Evolutionary conservation across 2,797 vertebrate genomes (phyloP).

Genomic region (Triplophysa bombifrons): DNA sequence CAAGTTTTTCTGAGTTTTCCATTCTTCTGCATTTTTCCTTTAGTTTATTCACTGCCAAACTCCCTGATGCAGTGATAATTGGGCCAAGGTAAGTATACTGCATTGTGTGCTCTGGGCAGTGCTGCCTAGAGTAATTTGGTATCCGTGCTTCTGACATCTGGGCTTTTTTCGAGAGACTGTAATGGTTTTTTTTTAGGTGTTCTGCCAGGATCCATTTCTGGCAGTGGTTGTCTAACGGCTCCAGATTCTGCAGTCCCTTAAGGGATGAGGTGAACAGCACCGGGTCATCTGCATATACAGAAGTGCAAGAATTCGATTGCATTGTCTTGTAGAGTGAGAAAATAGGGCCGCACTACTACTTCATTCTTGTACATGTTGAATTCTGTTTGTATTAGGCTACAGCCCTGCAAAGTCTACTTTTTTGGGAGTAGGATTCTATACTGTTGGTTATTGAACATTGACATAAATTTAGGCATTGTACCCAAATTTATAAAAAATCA

Average conservation of each 20-base stretch:
- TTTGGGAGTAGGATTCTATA: too few relatives aligned
- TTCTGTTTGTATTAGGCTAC: not conserved
- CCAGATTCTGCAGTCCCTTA: not conserved
- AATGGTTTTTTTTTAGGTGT: not conserved
- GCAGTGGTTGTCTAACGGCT: not conserved
- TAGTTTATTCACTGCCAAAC: not conserved
- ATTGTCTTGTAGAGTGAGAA: not conserved
- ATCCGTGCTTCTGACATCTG: slow-evolving; percentile 2
- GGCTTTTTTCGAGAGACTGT: not conserved
- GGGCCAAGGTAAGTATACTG: not conserved
- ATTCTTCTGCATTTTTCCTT: not conserved
- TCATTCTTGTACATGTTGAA: not conserved
- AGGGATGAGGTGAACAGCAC: not conserved
- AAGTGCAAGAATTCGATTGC: not conserved
- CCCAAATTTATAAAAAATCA: too few relatives aligned
- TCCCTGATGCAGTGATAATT: slow-evolving; percentile 2
- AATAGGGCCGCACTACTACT: not conserved
- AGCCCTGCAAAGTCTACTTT: not conserved
- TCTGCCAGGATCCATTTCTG: not conserved
- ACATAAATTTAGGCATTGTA: too few relatives aligned
- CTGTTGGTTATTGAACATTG: too few relatives aligned
- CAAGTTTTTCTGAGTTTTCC: not conserved
- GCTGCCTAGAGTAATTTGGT: not conserved
- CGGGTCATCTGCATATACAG: slow-evolving; percentile 1
- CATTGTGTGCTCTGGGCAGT: not conserved